Evolutionary conservation across 1,140 invertebrate genomes (phyloP).

Genomic region (Sipha flava): DNA sequence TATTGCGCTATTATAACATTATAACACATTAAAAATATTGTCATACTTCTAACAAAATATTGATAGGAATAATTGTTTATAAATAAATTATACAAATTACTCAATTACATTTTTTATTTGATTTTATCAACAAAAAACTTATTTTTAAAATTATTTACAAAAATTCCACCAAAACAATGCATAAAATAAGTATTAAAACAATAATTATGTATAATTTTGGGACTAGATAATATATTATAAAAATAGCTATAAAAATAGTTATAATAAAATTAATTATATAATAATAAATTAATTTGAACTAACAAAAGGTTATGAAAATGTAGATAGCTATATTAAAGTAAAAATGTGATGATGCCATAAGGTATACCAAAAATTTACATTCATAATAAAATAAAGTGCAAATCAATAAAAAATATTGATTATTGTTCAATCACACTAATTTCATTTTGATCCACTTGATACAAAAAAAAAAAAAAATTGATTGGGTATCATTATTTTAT

Average conservation of each 20-base stretch:
- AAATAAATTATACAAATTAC: too few species aligned
- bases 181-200: constrained; percentile 18
- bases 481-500: neutral
- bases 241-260: constrained; percentile 24
- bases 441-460: constrained; percentile 14
- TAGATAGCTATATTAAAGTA: neutral
- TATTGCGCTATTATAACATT: too few species aligned
- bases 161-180: constrained; percentile 25
- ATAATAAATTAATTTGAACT: constrained; percentile 27
- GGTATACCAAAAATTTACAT: neutral
- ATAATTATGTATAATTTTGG: constrained; percentile 14
- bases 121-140: constrained; percentile 16
- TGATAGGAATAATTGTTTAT: too few species aligned
- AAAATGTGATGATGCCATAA: neutral
- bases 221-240: constrained; percentile 27
- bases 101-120: neutral
- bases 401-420: constrained; percentile 17
- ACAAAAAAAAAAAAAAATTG: neutral
- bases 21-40: too few species aligned
- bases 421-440: constrained; percentile 24
- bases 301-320: neutral
- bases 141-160: constrained; percentile 28
- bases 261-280: constrained; percentile 15
- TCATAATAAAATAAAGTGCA: constrained; percentile 25
- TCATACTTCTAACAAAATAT: too few species aligned